A percentile compares a stretch with the other conserved stretches of the same genome.
Conservation (phyloP, 2,113 vertebrate species). For the Centropus unirufus region DNA sequence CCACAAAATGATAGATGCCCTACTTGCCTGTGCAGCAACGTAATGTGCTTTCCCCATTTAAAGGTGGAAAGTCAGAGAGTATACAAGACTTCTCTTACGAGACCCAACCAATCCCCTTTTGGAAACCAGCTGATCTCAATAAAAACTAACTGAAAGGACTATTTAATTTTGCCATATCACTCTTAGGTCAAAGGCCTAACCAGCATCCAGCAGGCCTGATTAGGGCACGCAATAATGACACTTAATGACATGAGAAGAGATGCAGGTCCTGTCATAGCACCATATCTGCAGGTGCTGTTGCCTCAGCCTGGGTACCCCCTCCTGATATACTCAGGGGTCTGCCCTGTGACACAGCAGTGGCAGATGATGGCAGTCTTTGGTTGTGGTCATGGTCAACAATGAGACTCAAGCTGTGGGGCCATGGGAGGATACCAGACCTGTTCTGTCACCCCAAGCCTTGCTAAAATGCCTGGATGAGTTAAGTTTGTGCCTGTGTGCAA, state of each 20-base stretch:
- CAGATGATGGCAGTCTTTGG: background rate
- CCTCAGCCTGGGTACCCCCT: background rate
- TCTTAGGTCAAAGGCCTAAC: background rate
- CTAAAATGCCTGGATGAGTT: background rate
- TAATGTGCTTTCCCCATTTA: background rate
- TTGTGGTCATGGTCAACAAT: background rate
- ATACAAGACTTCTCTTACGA: background rate
- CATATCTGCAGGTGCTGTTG: background rate
- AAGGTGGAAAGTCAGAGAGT: background rate
- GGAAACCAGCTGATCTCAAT: background rate
- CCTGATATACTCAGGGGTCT: accelerated
- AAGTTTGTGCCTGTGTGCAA: background rate
- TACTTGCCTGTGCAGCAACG: background rate
- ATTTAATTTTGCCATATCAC: background rate
- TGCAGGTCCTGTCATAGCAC: background rate
- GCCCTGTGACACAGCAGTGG: background rate
- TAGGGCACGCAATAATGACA: no score
- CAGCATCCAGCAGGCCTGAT: background rate
- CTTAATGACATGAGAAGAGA: background rate
- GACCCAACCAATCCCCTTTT: background rate
- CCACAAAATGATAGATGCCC: background rate
- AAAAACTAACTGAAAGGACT: background rate
- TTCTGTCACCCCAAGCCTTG: background rate
- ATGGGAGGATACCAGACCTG: background rate
- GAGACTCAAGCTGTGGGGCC: background rate